Evolutionary conservation across 2,113 vertebrate genomes (phyloP).

Genomic region (Scomber japonicus): DNA sequence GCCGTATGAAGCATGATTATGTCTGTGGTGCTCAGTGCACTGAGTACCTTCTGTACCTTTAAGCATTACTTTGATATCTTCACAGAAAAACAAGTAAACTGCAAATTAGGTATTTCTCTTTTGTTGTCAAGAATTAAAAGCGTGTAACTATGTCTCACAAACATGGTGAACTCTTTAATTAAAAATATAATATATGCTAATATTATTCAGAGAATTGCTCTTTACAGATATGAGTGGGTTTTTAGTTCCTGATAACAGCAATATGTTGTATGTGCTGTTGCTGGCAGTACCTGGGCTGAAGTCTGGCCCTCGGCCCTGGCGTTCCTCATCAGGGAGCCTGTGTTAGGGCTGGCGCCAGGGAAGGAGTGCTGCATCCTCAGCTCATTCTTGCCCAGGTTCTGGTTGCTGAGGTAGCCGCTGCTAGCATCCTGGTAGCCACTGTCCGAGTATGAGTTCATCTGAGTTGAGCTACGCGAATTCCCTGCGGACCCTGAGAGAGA

Average conservation of each 20-base stretch:
- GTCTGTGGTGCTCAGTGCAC: constrained; percentile 14
- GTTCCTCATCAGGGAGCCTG: constrained; percentile 87
- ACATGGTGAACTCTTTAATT: background rate
- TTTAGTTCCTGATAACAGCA: constrained; percentile 16
- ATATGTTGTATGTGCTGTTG: constrained; percentile 2
- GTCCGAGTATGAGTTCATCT: constrained; percentile 99
- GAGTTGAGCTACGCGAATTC: constrained; percentile 95
- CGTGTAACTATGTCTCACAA: no score
- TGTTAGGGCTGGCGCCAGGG: constrained; percentile 78
- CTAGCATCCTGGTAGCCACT: constrained; percentile 97
- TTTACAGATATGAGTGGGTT: background rate
- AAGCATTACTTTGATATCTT: constrained; percentile 1
- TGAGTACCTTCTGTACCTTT: constrained; percentile 45
- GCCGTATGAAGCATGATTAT: constrained; percentile 53
- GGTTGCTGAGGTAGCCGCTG: constrained; percentile 92
- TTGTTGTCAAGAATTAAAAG: no score
- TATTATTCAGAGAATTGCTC: background rate
- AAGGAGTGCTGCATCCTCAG: constrained; percentile 90
- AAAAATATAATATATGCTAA: background rate
- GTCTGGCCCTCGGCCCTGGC: constrained; percentile 94
- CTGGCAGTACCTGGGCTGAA: constrained; percentile 88
- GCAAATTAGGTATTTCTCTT: background rate
- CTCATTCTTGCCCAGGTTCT: constrained; percentile 89
- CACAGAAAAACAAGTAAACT: background rate
- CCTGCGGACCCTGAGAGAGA: constrained; percentile 89